Evolutionary conservation across 2,888 invertebrate species (phyloP), one percentile per base, ranked within the genome.

Genomic region (Drosophila fulvimacula): DNA sequence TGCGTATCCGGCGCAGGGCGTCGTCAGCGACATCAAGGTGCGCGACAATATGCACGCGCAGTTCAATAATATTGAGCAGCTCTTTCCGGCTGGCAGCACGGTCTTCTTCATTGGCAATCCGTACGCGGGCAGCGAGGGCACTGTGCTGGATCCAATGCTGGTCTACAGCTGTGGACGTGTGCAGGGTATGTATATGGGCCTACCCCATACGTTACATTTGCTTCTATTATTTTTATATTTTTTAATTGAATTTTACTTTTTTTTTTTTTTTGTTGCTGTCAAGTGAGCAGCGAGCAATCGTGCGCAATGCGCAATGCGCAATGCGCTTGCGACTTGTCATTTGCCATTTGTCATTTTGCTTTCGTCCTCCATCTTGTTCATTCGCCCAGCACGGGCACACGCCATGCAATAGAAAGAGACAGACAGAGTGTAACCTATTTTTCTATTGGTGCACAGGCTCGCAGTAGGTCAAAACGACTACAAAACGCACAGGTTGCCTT

Each of bases 71-170:
- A 82, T 92, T 3, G 92, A 92, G 55, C 94, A 95, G 65, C 94
- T 97, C 1, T 98, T 96, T 89, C 94, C 95, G 0, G 91, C 93
- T 0, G 95, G 95, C 0, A 94, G 94, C 57, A 87, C 90, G 2
- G 96, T 97, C 79, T 98, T 98, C 91, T 94, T 97, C 92, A 93
- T 98, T 0, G 95, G 95, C 9, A 95, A 95, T 76, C 96, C 96
- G 7, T 95, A 96, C 92, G 98, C 97, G 90, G 98, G 98, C 0
- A 94, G 95, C 51, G 93, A 95, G 91, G 98, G 96, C 52, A 94
- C 95, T 87, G 97, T 97, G 0, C 90, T 93, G 9, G 91, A 93
- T 90, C 89, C 91, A 0, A 38, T 81, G 69, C 73, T 91, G 2
- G 90, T 90, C 11, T 91, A 92, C 58, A 81, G 67, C 42, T 91